These are phyloP conservation scores for Hexactinellida sp. DNA, from an alignment of 37 sponge, comb jelly and placozoan species.

Conservation along the genomic window DNA sequence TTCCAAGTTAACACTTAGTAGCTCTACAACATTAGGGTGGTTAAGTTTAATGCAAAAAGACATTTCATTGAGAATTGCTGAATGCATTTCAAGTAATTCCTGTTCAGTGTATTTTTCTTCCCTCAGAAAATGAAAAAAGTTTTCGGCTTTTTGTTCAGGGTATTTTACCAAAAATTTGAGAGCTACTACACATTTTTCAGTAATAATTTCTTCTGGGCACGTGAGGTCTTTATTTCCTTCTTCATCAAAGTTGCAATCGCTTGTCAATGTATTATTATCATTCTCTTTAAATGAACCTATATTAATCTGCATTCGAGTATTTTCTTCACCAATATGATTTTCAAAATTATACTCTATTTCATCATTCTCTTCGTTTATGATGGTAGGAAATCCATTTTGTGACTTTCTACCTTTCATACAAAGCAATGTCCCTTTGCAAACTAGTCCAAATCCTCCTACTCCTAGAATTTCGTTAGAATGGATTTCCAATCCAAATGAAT, in stretches of 20 bases:
- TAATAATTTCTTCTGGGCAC: neutral
- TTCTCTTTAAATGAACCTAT: neutral
- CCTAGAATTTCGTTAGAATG: neutral
- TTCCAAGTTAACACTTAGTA: neutral
- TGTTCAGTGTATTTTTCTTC: neutral
- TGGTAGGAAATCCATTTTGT: neutral
- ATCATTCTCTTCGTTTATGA: neutral
- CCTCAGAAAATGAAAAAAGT: neutral
- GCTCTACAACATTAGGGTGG: neutral
- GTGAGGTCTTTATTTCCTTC: neutral
- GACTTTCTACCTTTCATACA: neutral
- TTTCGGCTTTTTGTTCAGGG: neutral
- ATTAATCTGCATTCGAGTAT: neutral
- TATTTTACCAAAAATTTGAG: constrained; percentile 7
- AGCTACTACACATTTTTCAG: neutral
- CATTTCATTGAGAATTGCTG: neutral
- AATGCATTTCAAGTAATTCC: neutral
- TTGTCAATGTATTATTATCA: neutral
- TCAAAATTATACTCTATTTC: neutral
- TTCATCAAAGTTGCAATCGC: neutral
- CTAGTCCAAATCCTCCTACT: constrained; percentile 8
- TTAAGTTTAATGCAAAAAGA: neutral
- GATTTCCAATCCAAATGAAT: neutral
- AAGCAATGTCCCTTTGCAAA: neutral
- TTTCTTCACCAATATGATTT: neutral